phyloP scores from a whole-genome alignment of 2,797 vertebrate genomes.

The Microctenopoma steveboyesi region DNA sequence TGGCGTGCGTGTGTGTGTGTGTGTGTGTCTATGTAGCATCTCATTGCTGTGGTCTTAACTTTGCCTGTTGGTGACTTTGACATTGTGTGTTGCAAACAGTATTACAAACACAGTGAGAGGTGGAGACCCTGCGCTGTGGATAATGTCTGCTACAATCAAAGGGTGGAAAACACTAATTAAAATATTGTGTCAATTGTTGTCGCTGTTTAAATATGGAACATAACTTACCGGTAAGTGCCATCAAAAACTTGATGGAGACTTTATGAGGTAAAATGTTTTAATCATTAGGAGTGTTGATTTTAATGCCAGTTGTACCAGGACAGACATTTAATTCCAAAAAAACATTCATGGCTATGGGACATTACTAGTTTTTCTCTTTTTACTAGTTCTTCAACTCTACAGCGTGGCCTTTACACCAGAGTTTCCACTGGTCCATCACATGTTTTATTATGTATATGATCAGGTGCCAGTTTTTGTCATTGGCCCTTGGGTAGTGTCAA shows the following conservation, averaged over 20 bases:
- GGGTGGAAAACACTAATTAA: slow-evolving; percentile 29
- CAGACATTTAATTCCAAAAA: too few species aligned
- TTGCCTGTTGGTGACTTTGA: slow-evolving; percentile 42
- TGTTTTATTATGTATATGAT: too few species aligned
- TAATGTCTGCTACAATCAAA: slow-evolving; percentile 30
- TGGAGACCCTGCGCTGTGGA: slow-evolving; percentile 33
- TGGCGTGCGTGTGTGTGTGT: slow-evolving; percentile 33
- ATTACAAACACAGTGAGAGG: slow-evolving; percentile 51
- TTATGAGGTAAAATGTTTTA: too few species aligned
- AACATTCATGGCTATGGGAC: too few species aligned
- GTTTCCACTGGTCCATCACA: background rate
- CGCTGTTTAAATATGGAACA: slow-evolving; percentile 22
- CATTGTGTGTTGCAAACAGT: slow-evolving; percentile 51
- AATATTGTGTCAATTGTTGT: slow-evolving; percentile 33
- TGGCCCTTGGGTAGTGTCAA: too few species aligned
- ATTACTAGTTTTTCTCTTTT: background rate
- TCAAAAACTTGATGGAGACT: slow-evolving; percentile 1
- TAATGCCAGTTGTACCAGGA: too few species aligned
- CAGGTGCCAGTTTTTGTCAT: too few species aligned
- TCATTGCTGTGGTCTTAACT: slow-evolving; percentile 45
- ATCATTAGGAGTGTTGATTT: too few species aligned
- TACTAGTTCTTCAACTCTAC: too few species aligned
- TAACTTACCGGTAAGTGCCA: background rate
- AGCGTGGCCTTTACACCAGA: too few species aligned
- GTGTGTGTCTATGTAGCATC: slow-evolving; percentile 11